Evolutionary conservation across 2,888 invertebrate genomes (phyloP).

Genomic region (Drosophila kuntzei): DNA sequence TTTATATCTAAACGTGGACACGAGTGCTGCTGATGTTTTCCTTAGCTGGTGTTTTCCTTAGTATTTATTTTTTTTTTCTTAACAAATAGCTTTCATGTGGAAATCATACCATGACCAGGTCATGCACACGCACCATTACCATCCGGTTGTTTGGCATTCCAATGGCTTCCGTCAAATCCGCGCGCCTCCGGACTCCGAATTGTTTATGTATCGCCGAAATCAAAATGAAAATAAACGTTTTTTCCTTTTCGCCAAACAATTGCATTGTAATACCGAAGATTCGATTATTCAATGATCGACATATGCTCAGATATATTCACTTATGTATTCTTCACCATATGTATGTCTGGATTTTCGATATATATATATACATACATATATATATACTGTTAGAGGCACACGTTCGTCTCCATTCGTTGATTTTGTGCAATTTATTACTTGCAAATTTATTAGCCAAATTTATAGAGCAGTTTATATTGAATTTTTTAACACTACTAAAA

Average conservation of each 20-base stretch:
- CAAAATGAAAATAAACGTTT: conserved; percentile 72
- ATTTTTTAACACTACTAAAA: neutral
- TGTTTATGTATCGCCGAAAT: conserved; percentile 72
- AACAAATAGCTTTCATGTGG: conserved; percentile 57
- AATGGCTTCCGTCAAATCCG: conserved; percentile 73
- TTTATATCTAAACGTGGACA: conserved; percentile 50
- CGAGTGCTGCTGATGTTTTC: conserved; percentile 1
- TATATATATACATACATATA: conserved; percentile 10
- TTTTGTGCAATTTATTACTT: conserved; percentile 64
- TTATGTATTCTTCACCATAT: conserved; percentile 11
- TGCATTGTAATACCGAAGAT: conserved; percentile 48
- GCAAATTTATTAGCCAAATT: conserved; percentile 58
- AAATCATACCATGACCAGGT: conserved; percentile 29
- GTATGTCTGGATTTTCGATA: neutral
- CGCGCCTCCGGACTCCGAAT: conserved; percentile 44
- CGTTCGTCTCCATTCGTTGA: conserved; percentile 34
- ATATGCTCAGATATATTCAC: conserved; percentile 21
- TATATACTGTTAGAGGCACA: conserved; percentile 19
- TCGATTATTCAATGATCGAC: conserved; percentile 24
- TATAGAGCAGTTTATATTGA: conserved; percentile 21
- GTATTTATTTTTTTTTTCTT: conserved; percentile 28
- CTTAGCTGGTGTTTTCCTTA: conserved; percentile 11
- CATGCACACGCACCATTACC: conserved; percentile 58
- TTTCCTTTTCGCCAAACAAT: conserved; percentile 53
- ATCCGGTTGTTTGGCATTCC: conserved; percentile 64